Base-by-base conservation (phyloP, 1,140 invertebrate species). In the Berghia stephanieae region DNA sequence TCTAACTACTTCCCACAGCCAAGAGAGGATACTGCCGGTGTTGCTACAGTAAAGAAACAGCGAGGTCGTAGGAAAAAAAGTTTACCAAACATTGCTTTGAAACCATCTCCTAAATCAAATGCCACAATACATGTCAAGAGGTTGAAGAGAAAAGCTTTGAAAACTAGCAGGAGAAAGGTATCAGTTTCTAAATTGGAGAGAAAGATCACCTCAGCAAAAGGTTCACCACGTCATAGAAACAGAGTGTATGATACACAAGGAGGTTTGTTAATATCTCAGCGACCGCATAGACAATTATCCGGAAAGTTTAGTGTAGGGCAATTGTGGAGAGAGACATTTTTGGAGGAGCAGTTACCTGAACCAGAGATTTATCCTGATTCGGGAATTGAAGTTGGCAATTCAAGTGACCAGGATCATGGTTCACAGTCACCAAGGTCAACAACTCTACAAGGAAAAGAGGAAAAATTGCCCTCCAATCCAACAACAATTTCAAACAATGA, bases 281-380 rank as follows among this genome's bases (percentile, higher is more conserved):
- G 69, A n/a, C 60, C 43, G 1, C 69, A 63, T 52, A 78, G 60
- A 52, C 36, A 57, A 21, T 31, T 73, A 67, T 67, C 57, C 34
- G 74, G 74, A 43, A 76, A 76, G 44, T 66, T n/a, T 31, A 76
- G 74, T 43, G 31, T 76, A 36, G 74, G 74, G 18, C 74, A 76
- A 34, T 44, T 76, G 24, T 76, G 74, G 74, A 4, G 74, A 52
- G 74, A 76, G 42, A 76, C 74, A 1, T 76, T 76, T n/a, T 34
- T 76, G 10, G 74, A 76, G 18, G 74, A 76, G n/a, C n/a, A n/a
- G n/a, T n/a, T n/a, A 49, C 27, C 34, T 38, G 60, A 46, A 67
- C 52, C 16, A 36, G 74, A 67, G 36, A 16, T 44, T 1, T 67
- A 76, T 40, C 74, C 74, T 66, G 74, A 76, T 52, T 76, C 74